These are phyloP conservation scores for Diplodus sargus DNA, from an alignment of 2,797 vertebrate species.

Conservation along the genomic window DNA sequence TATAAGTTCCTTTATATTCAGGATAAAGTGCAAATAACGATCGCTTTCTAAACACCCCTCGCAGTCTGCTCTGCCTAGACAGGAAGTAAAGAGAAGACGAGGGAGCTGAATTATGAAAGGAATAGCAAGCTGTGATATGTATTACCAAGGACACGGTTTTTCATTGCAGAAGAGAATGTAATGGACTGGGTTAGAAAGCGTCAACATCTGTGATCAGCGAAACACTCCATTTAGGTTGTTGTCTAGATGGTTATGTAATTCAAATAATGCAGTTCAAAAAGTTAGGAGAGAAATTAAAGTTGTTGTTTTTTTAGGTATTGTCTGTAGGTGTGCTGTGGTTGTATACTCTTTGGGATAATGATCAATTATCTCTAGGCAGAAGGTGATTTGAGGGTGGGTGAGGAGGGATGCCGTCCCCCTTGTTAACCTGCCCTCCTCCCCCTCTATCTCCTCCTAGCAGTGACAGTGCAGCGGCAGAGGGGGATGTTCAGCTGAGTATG, in stretches of 20 bases:
- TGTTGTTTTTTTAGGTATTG: neutral
- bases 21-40: slow-evolving; percentile 35
- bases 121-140: neutral
- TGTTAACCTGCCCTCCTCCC: no score
- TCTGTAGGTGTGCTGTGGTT: slow-evolving; percentile 11
- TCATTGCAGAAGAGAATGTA: neutral
- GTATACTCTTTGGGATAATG: neutral
- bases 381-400: no score
- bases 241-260: neutral
- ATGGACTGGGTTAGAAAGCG: neutral
- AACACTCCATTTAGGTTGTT: neutral
- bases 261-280: neutral
- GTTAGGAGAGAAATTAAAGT: neutral
- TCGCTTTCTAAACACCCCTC: slow-evolving; percentile 15
- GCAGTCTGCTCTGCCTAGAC: slow-evolving; percentile 40
- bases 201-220: neutral
- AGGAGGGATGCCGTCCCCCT: no score
- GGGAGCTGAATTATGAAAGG: slow-evolving; percentile 10
- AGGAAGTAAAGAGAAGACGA: slow-evolving; percentile 28
- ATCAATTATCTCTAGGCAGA: neutral
- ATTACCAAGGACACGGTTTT: slow-evolving; percentile 20
- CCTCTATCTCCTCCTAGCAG: no score
- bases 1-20: slow-evolving; percentile 3
- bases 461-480: no score
- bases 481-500: no score